Percentiles rank a stretch among this genome's conserved stretches.
These are phyloP conservation scores for Morbakka virulenta DNA, from an alignment of 30 jellyfish, hydroid and myxozoan genomes.

Conservation along the genomic window DNA sequence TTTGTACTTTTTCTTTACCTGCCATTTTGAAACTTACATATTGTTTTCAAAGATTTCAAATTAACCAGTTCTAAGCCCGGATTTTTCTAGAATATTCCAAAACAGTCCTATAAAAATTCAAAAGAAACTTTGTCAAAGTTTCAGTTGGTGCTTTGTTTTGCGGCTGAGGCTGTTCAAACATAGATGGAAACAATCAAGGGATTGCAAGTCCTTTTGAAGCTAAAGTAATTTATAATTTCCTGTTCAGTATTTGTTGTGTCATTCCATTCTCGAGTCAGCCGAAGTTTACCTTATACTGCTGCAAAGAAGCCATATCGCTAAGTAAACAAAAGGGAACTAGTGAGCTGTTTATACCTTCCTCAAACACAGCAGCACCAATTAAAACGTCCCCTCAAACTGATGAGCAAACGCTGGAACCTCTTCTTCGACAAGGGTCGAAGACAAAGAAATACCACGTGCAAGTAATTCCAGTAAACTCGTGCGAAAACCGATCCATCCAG, in stretches of 20 bases:
- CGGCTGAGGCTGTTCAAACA: not conserved
- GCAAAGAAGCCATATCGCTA: not conserved
- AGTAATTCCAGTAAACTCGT: not conserved
- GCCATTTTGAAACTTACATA: not conserved
- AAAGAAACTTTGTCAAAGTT: not conserved
- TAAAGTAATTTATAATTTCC: not conserved
- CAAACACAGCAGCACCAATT: not conserved
- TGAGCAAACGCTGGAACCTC: too few relatives aligned
- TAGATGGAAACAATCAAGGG: not conserved
- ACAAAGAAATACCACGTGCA: not conserved
- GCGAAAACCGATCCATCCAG: not conserved
- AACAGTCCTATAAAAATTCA: not conserved
- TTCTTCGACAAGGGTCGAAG: not conserved
- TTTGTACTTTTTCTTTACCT: not conserved
- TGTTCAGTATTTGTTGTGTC: too few relatives aligned
- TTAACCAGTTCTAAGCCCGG: not conserved
- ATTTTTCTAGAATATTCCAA: not conserved
- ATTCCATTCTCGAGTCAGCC: not conserved
- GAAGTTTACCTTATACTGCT: not conserved
- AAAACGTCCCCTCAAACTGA: too few relatives aligned
- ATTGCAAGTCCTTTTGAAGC: not conserved
- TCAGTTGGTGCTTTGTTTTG: not conserved
- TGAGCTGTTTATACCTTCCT: not conserved
- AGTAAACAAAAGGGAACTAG: not conserved
- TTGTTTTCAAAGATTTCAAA: not conserved